Base-by-base conservation (phyloP, 2,113 vertebrate species). In the Fulica atra region DNA sequence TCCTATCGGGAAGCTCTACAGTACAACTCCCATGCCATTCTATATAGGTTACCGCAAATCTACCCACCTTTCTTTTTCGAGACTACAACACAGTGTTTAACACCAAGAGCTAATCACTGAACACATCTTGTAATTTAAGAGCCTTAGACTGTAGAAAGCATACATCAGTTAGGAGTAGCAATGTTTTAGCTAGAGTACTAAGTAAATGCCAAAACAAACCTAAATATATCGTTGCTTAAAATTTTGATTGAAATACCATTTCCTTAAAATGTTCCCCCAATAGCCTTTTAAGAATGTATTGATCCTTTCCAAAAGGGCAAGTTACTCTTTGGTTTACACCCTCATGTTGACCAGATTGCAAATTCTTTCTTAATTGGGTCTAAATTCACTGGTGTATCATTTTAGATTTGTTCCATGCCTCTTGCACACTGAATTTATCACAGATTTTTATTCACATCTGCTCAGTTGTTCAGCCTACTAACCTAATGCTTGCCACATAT, bases 401-500 rank as follows among this genome's bases (percentile, higher is more conserved):
- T 93, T 87, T 83, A 88, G 69, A 94, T 93, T 88, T 80, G 79
- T 89, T 94, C 72, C 48, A 51, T 84, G 89, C 66, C 69, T 95
- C 73, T 81, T 73, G 54, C 71, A 82, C 76, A 81, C 66, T 86
- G 81, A 68, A 95, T 94, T 97, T 97, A 94, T 96, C 74, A 61
- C 4, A 11, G 31, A 90, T 60, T 96, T 97, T 97, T 77, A 91
- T 90, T 86, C 76, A 94, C 91, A 97, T 94, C 95, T 98, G 95
- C 46, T 97, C 90, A 84, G 63, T 57, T 83, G 44, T 88, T 97
- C 72, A 91, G 56, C 79, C 91, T 92, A 38, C 85, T 93, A 95
- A 95, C 68, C 73, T 73, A 93, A 66, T 71, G 48, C 44, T 94
- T 95, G 42, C 50, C 46, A 95, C 68, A 80, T 35, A 91, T 51